Evolutionary conservation across 2,888 invertebrate species (phyloP).

Genomic region (Bombylius discolor): DNA sequence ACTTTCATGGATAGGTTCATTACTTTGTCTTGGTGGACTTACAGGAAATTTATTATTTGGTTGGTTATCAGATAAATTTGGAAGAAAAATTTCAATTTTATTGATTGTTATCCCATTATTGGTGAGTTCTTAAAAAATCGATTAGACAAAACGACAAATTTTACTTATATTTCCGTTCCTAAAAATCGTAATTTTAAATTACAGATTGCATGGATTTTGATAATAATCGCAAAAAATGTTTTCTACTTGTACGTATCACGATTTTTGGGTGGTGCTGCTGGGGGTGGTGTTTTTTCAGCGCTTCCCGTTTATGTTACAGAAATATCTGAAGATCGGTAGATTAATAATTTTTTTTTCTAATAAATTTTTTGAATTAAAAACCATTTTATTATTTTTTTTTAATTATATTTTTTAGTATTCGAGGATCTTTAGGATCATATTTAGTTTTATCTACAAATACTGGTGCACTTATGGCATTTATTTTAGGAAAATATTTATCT

Average conservation of each 20-base stretch:
- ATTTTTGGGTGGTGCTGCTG: constrained; percentile 26
- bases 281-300: constrained; percentile 25
- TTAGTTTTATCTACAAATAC: constrained; percentile 27
- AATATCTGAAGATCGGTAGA: constrained; percentile 27
- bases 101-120: constrained; percentile 25
- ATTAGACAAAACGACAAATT: not conserved
- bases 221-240: constrained; percentile 23
- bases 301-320: constrained; percentile 30
- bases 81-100: constrained; percentile 24
- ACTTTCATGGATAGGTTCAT: constrained; percentile 31
- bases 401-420: constrained; percentile 20
- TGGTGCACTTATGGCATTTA: constrained; percentile 27
- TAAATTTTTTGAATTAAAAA: not conserved
- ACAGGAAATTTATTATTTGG: constrained; percentile 28
- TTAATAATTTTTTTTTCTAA: not conserved
- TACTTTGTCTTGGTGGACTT: constrained; percentile 28
- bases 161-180: not conserved
- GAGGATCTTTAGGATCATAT: constrained; percentile 30
- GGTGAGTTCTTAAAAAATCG: constrained; percentile 18
- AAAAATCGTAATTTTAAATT: not conserved
- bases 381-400: not conserved
- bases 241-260: constrained; percentile 22
- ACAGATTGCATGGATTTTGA: constrained; percentile 27
- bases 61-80: constrained; percentile 28
- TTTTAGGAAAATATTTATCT: constrained; percentile 24